Percentiles rank a stretch among this genome's conserved stretches.
phyloP scores from a whole-genome alignment of 2,113 vertebrate genomes.

The Crypturellus undulatus region DNA sequence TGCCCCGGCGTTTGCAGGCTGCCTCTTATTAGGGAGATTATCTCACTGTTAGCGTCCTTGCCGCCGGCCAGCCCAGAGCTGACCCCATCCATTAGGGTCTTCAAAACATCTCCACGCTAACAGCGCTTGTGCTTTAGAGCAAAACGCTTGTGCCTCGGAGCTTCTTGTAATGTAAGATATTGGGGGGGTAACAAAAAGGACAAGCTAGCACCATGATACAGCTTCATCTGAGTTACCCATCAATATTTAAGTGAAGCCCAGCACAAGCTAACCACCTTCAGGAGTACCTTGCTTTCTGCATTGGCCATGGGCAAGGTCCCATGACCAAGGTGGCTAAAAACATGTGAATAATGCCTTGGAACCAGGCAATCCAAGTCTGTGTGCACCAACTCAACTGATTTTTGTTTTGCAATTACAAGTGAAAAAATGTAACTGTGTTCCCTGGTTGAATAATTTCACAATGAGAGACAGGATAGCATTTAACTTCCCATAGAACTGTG shows the following conservation, averaged over 20 bases:
- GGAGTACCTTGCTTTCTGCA: background rate
- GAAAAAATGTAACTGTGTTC: background rate
- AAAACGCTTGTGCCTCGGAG: background rate
- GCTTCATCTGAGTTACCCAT: background rate
- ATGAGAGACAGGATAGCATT: background rate
- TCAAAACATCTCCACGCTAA: background rate
- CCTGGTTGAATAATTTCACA: background rate
- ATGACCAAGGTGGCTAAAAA: background rate
- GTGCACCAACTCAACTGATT: background rate
- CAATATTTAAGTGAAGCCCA: background rate
- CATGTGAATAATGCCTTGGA: background rate
- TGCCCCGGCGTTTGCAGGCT: background rate
- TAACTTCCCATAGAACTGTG: background rate
- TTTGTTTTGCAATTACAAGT: background rate
- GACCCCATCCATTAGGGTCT: background rate
- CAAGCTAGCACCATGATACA: background rate
- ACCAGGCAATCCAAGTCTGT: background rate
- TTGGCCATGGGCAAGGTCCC: background rate
- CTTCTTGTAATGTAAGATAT: background rate
- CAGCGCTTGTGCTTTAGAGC: background rate
- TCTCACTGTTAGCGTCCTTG: background rate
- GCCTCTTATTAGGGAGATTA: constrained; percentile 30
- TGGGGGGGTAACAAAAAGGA: background rate
- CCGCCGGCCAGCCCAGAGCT: constrained; percentile 19
- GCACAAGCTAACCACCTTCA: background rate